A percentile compares a stretch with the other conserved stretches of the same genome.
Conservation (phyloP, 2,888 invertebrate species). For the Coremacera marginata region DNA sequence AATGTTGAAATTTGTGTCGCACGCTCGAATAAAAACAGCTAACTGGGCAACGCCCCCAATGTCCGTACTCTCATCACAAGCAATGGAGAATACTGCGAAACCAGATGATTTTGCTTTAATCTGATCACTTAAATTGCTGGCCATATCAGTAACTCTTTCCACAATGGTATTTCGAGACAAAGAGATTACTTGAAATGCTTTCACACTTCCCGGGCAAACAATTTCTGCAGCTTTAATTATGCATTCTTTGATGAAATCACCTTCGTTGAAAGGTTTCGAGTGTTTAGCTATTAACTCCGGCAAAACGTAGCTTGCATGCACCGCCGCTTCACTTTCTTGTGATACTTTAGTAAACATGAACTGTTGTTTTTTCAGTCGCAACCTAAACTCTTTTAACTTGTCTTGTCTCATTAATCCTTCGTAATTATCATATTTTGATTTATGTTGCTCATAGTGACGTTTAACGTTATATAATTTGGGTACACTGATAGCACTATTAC, state of each 20-base stretch:
- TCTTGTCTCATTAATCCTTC: slow-evolving; percentile 49
- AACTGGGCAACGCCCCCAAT: slow-evolving; percentile 40
- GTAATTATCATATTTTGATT: slow-evolving; percentile 50
- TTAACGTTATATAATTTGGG: slow-evolving; percentile 48
- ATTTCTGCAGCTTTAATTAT: slow-evolving; percentile 48
- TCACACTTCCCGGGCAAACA: slow-evolving; percentile 42
- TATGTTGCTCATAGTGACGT: slow-evolving; percentile 46
- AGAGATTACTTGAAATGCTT: slow-evolving; percentile 47
- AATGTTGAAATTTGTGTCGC: slow-evolving; percentile 44
- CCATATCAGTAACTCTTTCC: slow-evolving; percentile 11
- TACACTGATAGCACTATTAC: slow-evolving; percentile 40
- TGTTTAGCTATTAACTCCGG: slow-evolving; percentile 48
- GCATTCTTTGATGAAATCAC: slow-evolving; percentile 48
- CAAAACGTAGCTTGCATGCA: slow-evolving; percentile 48
- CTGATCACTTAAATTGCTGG: slow-evolving; percentile 38
- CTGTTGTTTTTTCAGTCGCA: slow-evolving; percentile 48
- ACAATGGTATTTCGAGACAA: background rate
- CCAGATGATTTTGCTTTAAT: slow-evolving; percentile 44
- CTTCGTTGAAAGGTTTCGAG: slow-evolving; percentile 47
- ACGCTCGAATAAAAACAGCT: slow-evolving; percentile 45
- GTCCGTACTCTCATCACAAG: slow-evolving; percentile 46
- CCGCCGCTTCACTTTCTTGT: slow-evolving; percentile 9
- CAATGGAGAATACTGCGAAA: slow-evolving; percentile 39
- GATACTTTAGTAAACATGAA: slow-evolving; percentile 46
- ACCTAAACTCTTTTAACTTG: slow-evolving; percentile 48